phyloP scores from a whole-genome alignment of 2,113 vertebrate genomes.

The Anoura caudifer region DNA sequence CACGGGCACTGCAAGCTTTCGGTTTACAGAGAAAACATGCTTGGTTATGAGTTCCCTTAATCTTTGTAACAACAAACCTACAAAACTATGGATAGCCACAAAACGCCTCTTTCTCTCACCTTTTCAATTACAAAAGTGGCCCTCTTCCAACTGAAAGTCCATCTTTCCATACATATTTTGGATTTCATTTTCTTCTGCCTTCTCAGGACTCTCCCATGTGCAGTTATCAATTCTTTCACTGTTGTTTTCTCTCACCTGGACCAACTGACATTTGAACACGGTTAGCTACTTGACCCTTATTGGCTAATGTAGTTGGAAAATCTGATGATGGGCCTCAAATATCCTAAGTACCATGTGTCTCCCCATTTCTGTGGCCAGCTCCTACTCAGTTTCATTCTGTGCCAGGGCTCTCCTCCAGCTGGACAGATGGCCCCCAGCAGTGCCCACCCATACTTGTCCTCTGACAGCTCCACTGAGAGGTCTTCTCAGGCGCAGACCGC shows the following conservation, averaged over 20 bases:
- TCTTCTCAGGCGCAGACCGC: background rate
- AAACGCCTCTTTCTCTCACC: background rate
- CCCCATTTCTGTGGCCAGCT: background rate
- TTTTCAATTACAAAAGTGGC: slow-evolving; percentile 1
- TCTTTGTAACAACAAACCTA: background rate
- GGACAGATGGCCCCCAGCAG: background rate
- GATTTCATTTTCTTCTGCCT: background rate
- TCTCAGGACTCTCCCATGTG: background rate
- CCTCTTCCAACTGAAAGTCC: background rate
- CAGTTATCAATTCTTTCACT: background rate
- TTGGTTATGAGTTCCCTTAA: background rate
- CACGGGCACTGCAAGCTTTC: background rate
- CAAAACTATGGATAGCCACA: background rate
- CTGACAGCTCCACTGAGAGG: background rate
- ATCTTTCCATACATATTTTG: background rate
- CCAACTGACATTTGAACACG: background rate
- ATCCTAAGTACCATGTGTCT: background rate
- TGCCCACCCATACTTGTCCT: background rate
- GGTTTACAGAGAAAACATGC: background rate
- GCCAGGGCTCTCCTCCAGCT: background rate
- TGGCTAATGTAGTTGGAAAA: background rate
- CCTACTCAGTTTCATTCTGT: background rate
- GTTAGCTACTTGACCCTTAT: background rate
- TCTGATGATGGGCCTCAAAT: background rate
- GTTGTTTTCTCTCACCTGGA: background rate